These are phyloP conservation scores for Benitochromis conjunctus DNA, from an alignment of 2,113 vertebrate genomes.

Conservation along the genomic window DNA sequence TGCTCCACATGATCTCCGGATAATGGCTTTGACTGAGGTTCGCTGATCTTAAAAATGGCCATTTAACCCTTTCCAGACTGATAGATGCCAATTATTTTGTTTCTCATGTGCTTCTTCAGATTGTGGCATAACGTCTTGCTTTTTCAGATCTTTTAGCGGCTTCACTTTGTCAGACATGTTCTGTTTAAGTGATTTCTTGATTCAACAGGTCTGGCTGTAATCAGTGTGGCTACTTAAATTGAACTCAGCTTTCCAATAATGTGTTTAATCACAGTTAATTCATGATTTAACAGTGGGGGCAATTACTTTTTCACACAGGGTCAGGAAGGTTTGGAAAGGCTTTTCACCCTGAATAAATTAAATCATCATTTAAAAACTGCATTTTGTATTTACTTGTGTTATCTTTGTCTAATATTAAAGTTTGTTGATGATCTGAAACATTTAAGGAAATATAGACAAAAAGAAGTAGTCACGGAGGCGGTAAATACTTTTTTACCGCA, in stretches of 20 bases:
- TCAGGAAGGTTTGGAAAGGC: neutral
- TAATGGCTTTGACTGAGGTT: neutral
- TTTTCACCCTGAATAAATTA: rapidly evolving
- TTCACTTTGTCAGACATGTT: neutral
- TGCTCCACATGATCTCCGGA: neutral
- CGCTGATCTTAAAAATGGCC: neutral
- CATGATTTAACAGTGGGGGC: neutral
- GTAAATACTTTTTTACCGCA: neutral
- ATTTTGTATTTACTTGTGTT: neutral
- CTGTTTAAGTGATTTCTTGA: neutral
- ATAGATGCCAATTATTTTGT: neutral
- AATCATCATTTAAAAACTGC: neutral
- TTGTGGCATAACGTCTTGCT: neutral
- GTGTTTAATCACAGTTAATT: neutral
- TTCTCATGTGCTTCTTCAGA: rapidly evolving
- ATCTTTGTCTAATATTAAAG: neutral
- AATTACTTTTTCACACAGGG: neutral
- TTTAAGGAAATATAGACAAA: neutral
- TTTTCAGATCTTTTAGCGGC: rapidly evolving
- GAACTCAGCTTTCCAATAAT: neutral
- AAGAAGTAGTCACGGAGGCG: neutral
- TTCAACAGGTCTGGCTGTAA: neutral
- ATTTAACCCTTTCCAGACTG: neutral
- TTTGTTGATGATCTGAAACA: neutral
- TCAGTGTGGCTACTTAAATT: neutral